Evolutionary conservation across 37 sponge, comb jelly and placozoan species (phyloP).

Genomic region (Theonella swinhoei): DNA sequence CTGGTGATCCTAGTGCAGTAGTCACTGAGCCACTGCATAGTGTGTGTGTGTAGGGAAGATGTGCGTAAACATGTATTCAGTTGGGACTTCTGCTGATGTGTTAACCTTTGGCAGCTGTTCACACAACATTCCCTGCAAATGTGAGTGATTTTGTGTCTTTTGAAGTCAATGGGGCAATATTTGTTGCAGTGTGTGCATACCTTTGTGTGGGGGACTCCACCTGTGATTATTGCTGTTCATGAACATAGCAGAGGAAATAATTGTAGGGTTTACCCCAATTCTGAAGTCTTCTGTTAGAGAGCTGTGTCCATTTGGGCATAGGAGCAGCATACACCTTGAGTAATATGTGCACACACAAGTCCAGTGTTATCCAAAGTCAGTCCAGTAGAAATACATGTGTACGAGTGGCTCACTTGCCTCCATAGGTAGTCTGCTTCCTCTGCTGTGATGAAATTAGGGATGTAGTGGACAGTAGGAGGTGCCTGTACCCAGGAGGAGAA

Average conservation of each 20-base stretch:
- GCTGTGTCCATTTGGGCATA: constrained; percentile 89
- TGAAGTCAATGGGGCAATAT: background rate
- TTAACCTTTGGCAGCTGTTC: constrained; percentile 54
- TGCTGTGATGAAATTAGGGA: constrained; percentile 83
- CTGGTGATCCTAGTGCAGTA: constrained; percentile 28
- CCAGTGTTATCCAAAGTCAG: background rate
- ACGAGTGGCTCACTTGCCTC: constrained; percentile 60
- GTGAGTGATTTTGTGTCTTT: background rate
- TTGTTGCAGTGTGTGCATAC: background rate
- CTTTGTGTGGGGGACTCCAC: constrained; percentile 79
- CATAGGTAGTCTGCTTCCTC: constrained; percentile 71
- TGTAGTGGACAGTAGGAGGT: constrained; percentile 86
- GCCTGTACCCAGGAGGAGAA: constrained; percentile 30
- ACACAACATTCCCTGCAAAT: constrained; percentile 53
- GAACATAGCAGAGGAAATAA: too few relatives aligned
- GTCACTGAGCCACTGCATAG: constrained; percentile 79
- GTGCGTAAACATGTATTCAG: background rate
- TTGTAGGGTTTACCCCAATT: constrained; percentile 99
- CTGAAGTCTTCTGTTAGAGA: constrained; percentile 88
- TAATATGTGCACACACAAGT: background rate
- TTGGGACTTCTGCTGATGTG: background rate
- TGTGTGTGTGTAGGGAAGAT: background rate
- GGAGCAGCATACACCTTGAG: constrained; percentile 88
- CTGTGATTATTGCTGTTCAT: constrained; percentile 22
- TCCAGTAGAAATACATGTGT: too few relatives aligned